A percentile compares a stretch with the other conserved stretches of the same genome.
Evolutionary conservation across 2,113 vertebrate genomes (phyloP).

Genomic region (Apus apus): DNA sequence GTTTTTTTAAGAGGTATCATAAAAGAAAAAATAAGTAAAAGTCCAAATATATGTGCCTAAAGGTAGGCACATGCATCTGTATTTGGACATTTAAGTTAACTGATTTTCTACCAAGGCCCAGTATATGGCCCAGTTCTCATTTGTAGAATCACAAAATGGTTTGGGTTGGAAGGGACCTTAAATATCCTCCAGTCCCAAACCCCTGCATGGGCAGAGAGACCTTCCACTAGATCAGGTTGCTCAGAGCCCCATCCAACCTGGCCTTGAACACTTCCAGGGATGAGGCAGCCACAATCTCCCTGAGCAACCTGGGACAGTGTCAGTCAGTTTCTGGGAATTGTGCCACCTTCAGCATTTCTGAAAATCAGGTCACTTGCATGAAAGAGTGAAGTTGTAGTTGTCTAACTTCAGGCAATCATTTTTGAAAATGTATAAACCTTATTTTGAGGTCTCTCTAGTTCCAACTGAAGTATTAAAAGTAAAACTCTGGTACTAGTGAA

Average conservation of each 20-base stretch:
- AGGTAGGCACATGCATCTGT: neutral
- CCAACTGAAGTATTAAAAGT: neutral
- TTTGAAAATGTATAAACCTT: neutral
- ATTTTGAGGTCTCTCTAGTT: slow-evolving; percentile 7
- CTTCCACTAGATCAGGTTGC: no score
- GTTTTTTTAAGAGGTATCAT: neutral
- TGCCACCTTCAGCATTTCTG: neutral
- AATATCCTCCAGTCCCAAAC: no score
- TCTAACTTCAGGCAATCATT: slow-evolving; percentile 28
- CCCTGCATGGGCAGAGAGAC: no score
- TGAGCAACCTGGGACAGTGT: no score
- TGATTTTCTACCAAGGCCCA: neutral
- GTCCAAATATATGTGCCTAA: neutral
- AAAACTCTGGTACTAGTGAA: neutral
- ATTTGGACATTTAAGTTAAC: neutral
- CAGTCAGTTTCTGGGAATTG: neutral
- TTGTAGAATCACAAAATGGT: neutral
- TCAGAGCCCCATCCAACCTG: no score
- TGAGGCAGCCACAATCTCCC: no score
- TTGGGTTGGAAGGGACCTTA: no score
- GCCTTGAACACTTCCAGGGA: no score
- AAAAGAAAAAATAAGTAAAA: neutral
- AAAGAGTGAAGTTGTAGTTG: slow-evolving; percentile 14
- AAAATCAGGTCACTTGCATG: slow-evolving; percentile 27
- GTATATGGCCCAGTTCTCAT: neutral